Percentiles rank a stretch among this genome's conserved stretches.
These are phyloP conservation scores for Chlamydotis undulata DNA, from an alignment of 2,113 vertebrate genomes.

Conservation along the genomic window DNA sequence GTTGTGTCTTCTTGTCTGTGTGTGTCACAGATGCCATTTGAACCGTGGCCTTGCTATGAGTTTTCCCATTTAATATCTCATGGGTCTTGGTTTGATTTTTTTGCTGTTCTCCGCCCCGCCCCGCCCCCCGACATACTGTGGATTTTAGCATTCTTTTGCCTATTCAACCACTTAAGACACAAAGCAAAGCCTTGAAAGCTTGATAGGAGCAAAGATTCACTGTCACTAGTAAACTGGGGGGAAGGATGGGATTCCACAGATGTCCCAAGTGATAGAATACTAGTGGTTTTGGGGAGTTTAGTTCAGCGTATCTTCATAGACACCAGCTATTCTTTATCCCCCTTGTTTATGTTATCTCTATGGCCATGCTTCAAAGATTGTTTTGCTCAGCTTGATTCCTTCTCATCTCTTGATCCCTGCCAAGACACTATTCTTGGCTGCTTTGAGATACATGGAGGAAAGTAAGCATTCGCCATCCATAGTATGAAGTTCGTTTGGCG, in stretches of 20 bases:
- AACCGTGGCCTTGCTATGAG: background rate
- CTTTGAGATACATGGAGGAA: background rate
- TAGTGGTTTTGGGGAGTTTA: background rate
- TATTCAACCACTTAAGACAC: background rate
- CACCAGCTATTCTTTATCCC: background rate
- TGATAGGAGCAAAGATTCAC: background rate
- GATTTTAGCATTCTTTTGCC: background rate
- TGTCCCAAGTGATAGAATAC: background rate
- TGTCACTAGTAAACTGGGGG: background rate
- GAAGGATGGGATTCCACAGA: background rate
- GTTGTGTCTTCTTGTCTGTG: background rate
- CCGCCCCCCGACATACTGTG: background rate
- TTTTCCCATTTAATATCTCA: background rate
- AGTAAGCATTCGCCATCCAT: background rate
- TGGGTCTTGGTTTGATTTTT: background rate
- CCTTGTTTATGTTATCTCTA: background rate
- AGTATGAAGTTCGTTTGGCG: background rate
- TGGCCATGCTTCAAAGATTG: background rate
- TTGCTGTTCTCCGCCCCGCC: background rate
- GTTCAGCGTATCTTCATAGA: background rate
- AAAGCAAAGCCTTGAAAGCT: background rate
- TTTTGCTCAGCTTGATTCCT: background rate
- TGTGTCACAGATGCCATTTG: background rate
- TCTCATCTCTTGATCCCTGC: background rate
- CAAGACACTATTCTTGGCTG: constrained; percentile 6